These are phyloP conservation scores for Lasioglossum lativentre DNA, from an alignment of 2,888 invertebrate genomes.

Conservation along the genomic window DNA sequence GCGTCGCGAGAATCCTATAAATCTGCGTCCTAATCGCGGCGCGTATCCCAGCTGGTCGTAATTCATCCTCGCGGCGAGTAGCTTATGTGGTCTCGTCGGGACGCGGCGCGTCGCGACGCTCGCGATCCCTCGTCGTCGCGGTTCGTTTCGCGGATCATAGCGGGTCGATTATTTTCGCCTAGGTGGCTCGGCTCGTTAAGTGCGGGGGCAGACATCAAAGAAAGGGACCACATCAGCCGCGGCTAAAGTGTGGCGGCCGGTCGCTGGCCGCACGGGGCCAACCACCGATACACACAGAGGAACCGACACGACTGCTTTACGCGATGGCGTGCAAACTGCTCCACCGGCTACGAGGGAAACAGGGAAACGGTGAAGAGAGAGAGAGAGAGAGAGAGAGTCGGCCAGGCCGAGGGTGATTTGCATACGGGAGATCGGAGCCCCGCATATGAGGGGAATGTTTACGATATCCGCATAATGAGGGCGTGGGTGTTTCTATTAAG, in stretches of 20 bases:
- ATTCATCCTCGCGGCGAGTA: slow-evolving; percentile 48
- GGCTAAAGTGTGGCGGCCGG: slow-evolving; percentile 15
- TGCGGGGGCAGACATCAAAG: slow-evolving; percentile 52
- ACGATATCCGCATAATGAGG: slow-evolving; percentile 77
- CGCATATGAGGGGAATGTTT: slow-evolving; percentile 74
- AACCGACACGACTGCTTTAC: slow-evolving; percentile 66
- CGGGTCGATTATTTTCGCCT: slow-evolving; percentile 40
- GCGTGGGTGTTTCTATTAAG: slow-evolving; percentile 77
- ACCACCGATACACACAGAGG: slow-evolving; percentile 7
- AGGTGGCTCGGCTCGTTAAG: slow-evolving; percentile 54
- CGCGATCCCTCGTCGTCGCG: slow-evolving; percentile 30
- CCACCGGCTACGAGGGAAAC: slow-evolving; percentile 43
- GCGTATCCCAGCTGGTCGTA: slow-evolving; percentile 53
- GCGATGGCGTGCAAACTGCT: slow-evolving; percentile 74
- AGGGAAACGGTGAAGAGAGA: slow-evolving; percentile 33
- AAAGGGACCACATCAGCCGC: slow-evolving; percentile 13
- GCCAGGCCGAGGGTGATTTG: slow-evolving; percentile 59
- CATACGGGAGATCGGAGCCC: slow-evolving; percentile 70
- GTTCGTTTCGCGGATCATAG: slow-evolving; percentile 45
- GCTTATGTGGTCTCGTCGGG: slow-evolving; percentile 21
- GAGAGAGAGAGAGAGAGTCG: slow-evolving; percentile 28
- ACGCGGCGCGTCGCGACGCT: neutral
- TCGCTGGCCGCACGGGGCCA: slow-evolving; percentile 16
- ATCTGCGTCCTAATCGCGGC: slow-evolving; percentile 49
- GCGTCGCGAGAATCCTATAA: slow-evolving; percentile 48